Evolutionary conservation across 1,140 invertebrate species (phyloP).

Genomic region (Globodera rostochiensis): DNA sequence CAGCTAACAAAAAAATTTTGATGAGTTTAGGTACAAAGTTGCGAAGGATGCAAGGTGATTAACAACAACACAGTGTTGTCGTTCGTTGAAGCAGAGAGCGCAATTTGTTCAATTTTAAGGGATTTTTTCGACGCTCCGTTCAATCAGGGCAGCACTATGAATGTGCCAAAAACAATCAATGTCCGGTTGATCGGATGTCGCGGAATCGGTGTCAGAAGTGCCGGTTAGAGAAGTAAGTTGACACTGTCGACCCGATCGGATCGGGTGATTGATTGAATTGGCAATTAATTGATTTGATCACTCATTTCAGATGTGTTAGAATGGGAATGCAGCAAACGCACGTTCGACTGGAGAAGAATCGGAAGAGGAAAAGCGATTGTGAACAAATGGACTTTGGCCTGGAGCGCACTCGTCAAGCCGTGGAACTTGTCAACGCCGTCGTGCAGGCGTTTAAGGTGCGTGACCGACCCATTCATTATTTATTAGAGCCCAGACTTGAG

Average conservation of each 20-base stretch:
- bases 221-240: slow-evolving; percentile 40
- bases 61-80: neutral
- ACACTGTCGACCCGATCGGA: neutral
- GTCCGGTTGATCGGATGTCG: slow-evolving; percentile 29
- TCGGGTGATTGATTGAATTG: too few relatives aligned
- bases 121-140: slow-evolving; percentile 45
- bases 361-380: slow-evolving; percentile 26
- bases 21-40: slow-evolving; percentile 10
- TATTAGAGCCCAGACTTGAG: too few relatives aligned
- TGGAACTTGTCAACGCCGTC: slow-evolving; percentile 15
- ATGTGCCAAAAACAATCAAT: slow-evolving; percentile 35
- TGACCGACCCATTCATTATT: too few relatives aligned
- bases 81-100: neutral
- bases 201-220: slow-evolving; percentile 43
- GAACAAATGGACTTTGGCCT: slow-evolving; percentile 25
- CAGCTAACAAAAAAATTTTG: too few relatives aligned
- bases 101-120: slow-evolving; percentile 16
- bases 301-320: neutral
- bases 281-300: too few relatives aligned
- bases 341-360: slow-evolving; percentile 35
- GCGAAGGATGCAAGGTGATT: slow-evolving; percentile 26
- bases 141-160: slow-evolving; percentile 25
- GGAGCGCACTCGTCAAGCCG: slow-evolving; percentile 14
- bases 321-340: slow-evolving; percentile 31
- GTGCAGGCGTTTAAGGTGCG: slow-evolving; percentile 22